Evolutionary conservation across 2,797 vertebrate species (phyloP), one percentile per base, ranked within the genome.

Genomic region (Tauraco hartlaubi): DNA sequence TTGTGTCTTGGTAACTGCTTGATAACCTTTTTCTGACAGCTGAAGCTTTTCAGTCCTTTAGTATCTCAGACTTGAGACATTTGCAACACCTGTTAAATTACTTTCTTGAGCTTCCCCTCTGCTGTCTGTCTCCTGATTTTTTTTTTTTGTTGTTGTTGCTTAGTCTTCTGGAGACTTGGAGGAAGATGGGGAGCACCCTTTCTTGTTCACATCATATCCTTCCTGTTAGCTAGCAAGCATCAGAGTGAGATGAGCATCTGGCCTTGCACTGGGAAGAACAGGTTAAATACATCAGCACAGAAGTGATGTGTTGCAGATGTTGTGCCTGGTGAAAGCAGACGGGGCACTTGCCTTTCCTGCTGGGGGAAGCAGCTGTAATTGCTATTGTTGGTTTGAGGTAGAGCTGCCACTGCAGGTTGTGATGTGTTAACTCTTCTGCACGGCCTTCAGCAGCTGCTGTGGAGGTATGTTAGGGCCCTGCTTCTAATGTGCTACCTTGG

Each of bases 331-430:
- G n/a, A 37, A n/a, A 28, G 4, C 13, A 56, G 43, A 19, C 33
- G 35, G 26, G n/a, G n/a, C 6, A 2, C 19, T 62, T 9, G 3
- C 15, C 17, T 52, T 41, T 33, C 10, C 22, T 2, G 0, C 39
- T 48, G n/a, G 3, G 9, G 37, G 28, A 62, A 51, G 43, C 23
- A 79, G 43, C 51, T 68, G 44, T 58, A 33, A 25, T 15, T 52
- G 29, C 26, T 9, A 6, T 14, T 21, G 31, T 23, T 12, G 20
- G 28, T 35, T 31, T 21, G 31, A 29, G 37, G 28, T 6, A 43
- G 49, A 82, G 26, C 37, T 82, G 58, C 29, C 20, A 17, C 18
- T 49, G 49, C 22, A 54, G 35, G 25, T 28, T 20, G 21, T 37
- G n/a, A 11, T 2, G 9, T 31, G 11, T 43, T 75, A 29, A 9